Conservation (phyloP, 2,113 vertebrate species). For the Sapayoa aenigma region DNA sequence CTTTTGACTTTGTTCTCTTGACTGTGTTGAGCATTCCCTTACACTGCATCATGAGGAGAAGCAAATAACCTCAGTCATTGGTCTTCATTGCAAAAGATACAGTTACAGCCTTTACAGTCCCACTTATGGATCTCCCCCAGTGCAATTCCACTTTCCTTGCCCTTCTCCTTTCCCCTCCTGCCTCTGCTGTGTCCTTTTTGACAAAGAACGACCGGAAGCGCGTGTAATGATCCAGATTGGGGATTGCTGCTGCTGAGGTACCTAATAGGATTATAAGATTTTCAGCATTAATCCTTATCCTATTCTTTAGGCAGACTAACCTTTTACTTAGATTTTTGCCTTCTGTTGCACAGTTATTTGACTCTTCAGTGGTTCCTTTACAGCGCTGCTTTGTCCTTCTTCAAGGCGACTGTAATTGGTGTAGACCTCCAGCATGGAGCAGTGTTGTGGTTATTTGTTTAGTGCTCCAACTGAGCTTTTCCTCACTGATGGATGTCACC, state of each 20-base stretch:
- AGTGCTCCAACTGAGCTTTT: neutral
- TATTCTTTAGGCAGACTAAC: conserved; percentile 30
- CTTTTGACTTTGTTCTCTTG: neutral
- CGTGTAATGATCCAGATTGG: neutral
- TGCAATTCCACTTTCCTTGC: neutral
- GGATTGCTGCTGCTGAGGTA: neutral
- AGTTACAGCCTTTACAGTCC: neutral
- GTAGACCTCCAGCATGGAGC: neutral
- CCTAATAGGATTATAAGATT: conserved; percentile 53
- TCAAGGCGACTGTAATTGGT: neutral
- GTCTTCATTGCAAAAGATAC: neutral
- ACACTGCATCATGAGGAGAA: neutral
- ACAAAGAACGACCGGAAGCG: neutral
- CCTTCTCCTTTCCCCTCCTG: neutral
- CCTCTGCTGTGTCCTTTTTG: rapidly evolving
- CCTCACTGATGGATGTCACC: neutral
- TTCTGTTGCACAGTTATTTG: conserved; percentile 15
- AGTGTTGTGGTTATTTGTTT: neutral
- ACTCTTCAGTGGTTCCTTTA: conserved; percentile 25
- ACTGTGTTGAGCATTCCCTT: neutral
- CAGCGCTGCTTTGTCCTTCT: neutral
- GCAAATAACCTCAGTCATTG: neutral
- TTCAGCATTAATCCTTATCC: conserved; percentile 32
- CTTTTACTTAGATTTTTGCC: conserved; percentile 48
- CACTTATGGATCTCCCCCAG: neutral